Conservation (phyloP, 2,888 invertebrate species). For the Urechis unicinctus region DNA sequence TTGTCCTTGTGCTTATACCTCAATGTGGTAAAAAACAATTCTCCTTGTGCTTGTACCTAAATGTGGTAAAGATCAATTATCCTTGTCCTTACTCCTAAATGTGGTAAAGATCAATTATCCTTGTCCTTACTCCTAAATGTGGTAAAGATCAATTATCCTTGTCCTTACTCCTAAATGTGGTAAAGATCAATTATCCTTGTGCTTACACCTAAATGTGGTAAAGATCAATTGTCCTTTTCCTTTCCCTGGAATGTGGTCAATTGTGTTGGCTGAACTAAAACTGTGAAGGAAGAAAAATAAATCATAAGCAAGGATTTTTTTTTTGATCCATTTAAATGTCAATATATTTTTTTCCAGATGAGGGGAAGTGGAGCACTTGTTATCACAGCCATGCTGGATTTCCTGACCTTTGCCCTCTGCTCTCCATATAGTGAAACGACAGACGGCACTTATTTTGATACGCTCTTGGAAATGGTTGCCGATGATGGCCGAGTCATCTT, state of each 20-base stretch:
- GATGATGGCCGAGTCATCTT: conserved; percentile 83
- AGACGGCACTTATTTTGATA: conserved; percentile 65
- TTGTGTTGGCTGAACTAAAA: background rate
- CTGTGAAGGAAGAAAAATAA: background rate
- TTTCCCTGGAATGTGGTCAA: background rate
- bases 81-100: too few relatives aligned
- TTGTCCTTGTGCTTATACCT: too few relatives aligned
- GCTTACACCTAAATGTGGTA: too few relatives aligned
- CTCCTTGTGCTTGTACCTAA: too few relatives aligned
- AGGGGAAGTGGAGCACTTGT: conserved; percentile 92
- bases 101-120: too few relatives aligned
- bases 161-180: too few relatives aligned
- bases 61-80: too few relatives aligned
- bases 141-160: too few relatives aligned
- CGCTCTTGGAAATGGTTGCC: conserved; percentile 87
- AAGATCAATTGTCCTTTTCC: too few relatives aligned
- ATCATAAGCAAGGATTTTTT: background rate
- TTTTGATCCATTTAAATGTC: too few relatives aligned
- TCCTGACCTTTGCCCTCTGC: conserved; percentile 93
- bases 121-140: too few relatives aligned
- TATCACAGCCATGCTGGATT: conserved; percentile 95
- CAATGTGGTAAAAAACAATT: conserved; percentile 70
- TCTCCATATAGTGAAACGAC: conserved; percentile 99
- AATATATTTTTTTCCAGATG: conserved; percentile 8
- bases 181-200: too few relatives aligned